phyloP scores from a whole-genome alignment of 2,113 vertebrate genomes.

The Calyptomena viridis region DNA sequence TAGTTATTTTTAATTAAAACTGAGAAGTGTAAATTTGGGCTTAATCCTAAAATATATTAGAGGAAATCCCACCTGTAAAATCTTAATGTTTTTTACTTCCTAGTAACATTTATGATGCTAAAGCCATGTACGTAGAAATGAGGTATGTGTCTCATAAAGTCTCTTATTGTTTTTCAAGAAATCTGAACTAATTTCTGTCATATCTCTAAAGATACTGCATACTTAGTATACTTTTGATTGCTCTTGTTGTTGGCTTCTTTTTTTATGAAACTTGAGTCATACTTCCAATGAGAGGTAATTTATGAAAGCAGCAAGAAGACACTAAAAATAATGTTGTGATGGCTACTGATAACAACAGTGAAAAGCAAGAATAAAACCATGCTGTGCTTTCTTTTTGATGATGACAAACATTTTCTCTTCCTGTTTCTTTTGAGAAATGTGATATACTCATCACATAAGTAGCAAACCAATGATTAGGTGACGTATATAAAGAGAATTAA shows the following conservation, averaged over 20 bases:
- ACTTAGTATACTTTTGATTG: neutral
- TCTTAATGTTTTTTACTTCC: neutral
- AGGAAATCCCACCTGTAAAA: neutral
- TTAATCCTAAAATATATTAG: neutral
- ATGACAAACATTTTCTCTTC: too few species aligned
- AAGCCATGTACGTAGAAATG: neutral
- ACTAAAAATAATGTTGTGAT: neutral
- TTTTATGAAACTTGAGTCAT: neutral
- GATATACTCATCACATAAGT: too few species aligned
- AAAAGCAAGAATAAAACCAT: neutral
- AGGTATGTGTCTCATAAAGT: neutral
- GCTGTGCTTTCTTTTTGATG: too few species aligned
- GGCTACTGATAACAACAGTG: neutral
- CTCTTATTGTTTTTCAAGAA: neutral
- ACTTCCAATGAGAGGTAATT: neutral
- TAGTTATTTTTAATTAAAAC: neutral
- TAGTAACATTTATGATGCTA: neutral
- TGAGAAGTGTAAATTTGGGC: neutral
- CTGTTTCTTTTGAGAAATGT: too few species aligned
- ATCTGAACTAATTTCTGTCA: neutral
- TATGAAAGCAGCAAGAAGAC: neutral
- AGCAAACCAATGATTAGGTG: too few species aligned
- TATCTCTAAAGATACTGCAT: neutral
- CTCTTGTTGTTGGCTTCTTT: neutral
- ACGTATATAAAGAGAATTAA: too few species aligned